phyloP scores from a whole-genome alignment of 2,113 vertebrate genomes.

The human (Homo sapiens) region GRCh38 chr2:195366001-195366500 shows the following conservation, averaged over 20 bases:
- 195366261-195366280: background rate
- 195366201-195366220: background rate
- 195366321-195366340: no score
- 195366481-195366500: background rate
- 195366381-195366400: background rate
- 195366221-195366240: background rate
- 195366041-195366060: background rate
- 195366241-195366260: background rate
- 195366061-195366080: background rate
- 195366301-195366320: background rate
- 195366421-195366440: background rate
- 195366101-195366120: background rate
- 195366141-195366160: background rate
- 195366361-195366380: background rate
- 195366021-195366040: background rate
- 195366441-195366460: background rate
- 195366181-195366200: background rate
- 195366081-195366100: background rate
- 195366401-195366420: background rate
- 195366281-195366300: background rate
- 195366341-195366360: background rate
- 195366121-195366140: background rate
- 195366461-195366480: background rate
- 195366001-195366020: background rate
- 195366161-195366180: background rate